Evolutionary conservation across 2,113 vertebrate genomes (phyloP), one percentile per base, ranked within the genome.

Genomic region (Delphinus delphis): DNA sequence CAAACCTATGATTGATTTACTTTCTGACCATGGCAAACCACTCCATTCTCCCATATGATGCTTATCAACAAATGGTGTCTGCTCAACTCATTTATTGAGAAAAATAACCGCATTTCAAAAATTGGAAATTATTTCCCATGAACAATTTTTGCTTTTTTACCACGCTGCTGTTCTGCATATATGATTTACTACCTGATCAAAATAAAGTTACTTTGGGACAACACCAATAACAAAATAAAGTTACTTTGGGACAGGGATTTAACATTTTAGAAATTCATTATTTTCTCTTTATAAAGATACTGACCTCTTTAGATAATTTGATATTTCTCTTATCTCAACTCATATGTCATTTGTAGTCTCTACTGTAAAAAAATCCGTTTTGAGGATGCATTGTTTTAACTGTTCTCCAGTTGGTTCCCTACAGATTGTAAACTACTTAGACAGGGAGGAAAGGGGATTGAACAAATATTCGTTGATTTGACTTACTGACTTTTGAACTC

Each of bases 31-130:
- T 83, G 88, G 96, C 85, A 90, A 97, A 84, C 76, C 83, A 95
- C 88, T 93, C 87, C 38, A 11, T 79, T 93, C 96, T 97, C 79
- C 95, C 98, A 96, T 90, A 93, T 95, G 96, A 98, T 97, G 97
- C 96, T 98, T 97, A 98, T 98, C 97, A 98, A 92, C 98, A 96
- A 98, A 96, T 60, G 95, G 80, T 97, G 91, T 94, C 97, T 98
- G 96, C 63, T 97, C 90, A 94, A 94, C 93, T 97, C 95, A 93
- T 97, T 98, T 94, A 81, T 92, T 95, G 65, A 96, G 96, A 95
- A 98, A 97, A 96, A 50, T 81, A 95, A 84, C 83, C 21, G 15
- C 58, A 77, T 73, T 98, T 90, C 80, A 96, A 95, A 96, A 95
- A 95, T 90, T 92, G 76, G 41, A 73, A 93, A 95, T 95, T 94